A percentile compares a stretch with the other conserved stretches of the same genome.
These are phyloP conservation scores for Eurypyga helias DNA, from an alignment of 2,113 vertebrate genomes.

Conservation along the genomic window DNA sequence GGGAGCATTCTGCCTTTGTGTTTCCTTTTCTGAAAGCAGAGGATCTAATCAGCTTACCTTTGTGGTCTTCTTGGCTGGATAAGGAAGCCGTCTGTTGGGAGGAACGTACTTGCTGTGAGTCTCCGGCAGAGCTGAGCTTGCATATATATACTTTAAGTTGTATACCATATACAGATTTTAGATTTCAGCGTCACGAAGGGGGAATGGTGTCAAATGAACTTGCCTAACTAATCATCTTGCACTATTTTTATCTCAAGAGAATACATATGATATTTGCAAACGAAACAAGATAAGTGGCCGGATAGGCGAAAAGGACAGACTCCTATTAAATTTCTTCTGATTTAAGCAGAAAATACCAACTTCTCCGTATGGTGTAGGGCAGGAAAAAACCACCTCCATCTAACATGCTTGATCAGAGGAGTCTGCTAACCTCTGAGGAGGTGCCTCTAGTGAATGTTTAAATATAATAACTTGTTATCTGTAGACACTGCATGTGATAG, in stretches of 20 bases:
- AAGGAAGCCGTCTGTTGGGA: conserved; percentile 1
- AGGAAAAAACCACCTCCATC: neutral
- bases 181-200: conserved; percentile 54
- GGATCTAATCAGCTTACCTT: conserved; percentile 54
- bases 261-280: conserved; percentile 72
- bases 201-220: conserved; percentile 63
- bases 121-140: conserved; percentile 14
- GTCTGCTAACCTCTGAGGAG: neutral
- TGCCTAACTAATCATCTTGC: conserved; percentile 64
- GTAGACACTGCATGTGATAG: neutral
- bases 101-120: conserved; percentile 46
- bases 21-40: conserved; percentile 16
- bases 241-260: conserved; percentile 75
- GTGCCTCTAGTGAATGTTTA: neutral
- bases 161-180: conserved; percentile 65
- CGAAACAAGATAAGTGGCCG: conserved; percentile 54
- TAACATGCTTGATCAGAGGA: neutral
- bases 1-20: conserved; percentile 2
- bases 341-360: conserved; percentile 64
- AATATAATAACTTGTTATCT: neutral
- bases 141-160: conserved; percentile 61
- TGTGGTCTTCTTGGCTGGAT: conserved; percentile 40
- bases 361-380: neutral
- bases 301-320: conserved; percentile 38
- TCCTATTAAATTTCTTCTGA: conserved; percentile 55